Evolutionary conservation across 2,797 vertebrate species (phyloP), one percentile per base, ranked within the genome.

Genomic region (Leuciscus waleckii): DNA sequence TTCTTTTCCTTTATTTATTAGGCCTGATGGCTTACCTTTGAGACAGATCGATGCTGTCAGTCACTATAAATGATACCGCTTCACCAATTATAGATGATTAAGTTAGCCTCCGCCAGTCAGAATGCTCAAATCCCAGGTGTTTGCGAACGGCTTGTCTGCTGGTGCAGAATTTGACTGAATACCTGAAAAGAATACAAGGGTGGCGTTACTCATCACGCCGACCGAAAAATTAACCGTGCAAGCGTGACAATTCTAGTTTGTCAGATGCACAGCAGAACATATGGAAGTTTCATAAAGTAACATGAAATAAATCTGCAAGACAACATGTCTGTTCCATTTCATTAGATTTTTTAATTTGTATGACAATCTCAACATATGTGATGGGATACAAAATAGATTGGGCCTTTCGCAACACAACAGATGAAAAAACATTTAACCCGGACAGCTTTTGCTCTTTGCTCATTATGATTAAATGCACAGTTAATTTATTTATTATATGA

Each of bases 61-160:
- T 90, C 87, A 88, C 83, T 88, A 89, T 88, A 88, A 87, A 89
- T 90, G 86, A 89, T 88, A 87, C 69, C 90, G 85, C 89, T 90
- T 85, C 83, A 87, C 81, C 89, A 89, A 87, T 90, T 90, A 91
- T 75, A 89, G 88, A 90, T 87, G 84, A 90, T 88, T 88, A 87
- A 84, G 86, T 88, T 90, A 88, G 85, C 83, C 77, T 87, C 81
- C 70, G 85, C 89, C 89, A 90, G 81, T 90, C 86, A 87, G 73
- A 83, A 65, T 10, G 23, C 68, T 80, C 39, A 84, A 89, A 86
- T 88, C 86, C 85, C 74, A 76, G 65, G 83, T 82, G 79, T 82
- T 84, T 68, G 46, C 16, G 43, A 82, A 63, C 17, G 37, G 49
- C 63, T 78, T 23, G 32, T 78, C 82, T 73, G 79, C 29, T 11